phyloP scores from a whole-genome alignment of 1,140 invertebrate genomes.

The Archivesica marissinica region DNA sequence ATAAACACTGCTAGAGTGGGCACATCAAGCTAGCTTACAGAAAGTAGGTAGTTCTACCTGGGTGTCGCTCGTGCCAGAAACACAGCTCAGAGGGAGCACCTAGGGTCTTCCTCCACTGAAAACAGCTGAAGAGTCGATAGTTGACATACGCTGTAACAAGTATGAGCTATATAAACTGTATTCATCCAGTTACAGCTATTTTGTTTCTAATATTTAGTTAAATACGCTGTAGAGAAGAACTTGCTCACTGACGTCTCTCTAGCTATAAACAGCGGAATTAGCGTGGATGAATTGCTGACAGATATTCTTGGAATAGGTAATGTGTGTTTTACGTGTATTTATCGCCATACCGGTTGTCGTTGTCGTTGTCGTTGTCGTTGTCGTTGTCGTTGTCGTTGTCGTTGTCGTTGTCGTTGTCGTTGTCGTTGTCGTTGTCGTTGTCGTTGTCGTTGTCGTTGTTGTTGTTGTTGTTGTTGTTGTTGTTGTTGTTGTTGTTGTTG shows the following conservation, averaged over 20 bases:
- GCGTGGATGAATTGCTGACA: background rate
- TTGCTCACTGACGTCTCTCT: conserved; percentile 17
- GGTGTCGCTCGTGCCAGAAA: no score
- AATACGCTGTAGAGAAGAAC: conserved; percentile 31
- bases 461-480: background rate
- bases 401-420: background rate
- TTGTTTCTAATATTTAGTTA: conserved; percentile 20
- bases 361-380: background rate
- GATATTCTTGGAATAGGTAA: conserved; percentile 13
- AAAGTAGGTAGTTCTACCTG: no score
- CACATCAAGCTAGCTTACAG: no score
- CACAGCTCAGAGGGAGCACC: no score
- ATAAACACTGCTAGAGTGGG: no score
- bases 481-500: background rate
- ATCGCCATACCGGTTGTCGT: no score
- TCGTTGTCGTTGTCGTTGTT: background rate
- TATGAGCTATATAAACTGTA: background rate
- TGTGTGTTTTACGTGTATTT: background rate
- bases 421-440: background rate
- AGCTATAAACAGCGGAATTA: conserved; percentile 32
- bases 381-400: background rate
- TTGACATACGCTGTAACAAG: background rate
- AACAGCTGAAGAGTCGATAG: no score
- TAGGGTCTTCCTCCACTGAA: no score
- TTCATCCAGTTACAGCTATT: no score